phyloP scores from a whole-genome alignment of 2,797 vertebrate species.

The Falco berigora region DNA sequence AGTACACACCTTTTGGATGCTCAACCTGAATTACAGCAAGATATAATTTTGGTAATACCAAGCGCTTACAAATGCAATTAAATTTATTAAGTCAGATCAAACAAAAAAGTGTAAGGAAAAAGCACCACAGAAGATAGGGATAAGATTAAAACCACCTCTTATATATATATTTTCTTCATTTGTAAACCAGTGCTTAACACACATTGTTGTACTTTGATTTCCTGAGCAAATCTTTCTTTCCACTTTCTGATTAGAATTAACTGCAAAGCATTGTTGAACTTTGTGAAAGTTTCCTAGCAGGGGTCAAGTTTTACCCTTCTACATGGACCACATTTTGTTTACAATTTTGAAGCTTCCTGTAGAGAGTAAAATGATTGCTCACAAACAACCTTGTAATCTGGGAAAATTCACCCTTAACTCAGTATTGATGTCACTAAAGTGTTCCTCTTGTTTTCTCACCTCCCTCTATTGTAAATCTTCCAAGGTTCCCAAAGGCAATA shows the following conservation, averaged over 20 bases:
- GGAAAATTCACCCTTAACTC: background rate
- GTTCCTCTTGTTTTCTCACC: background rate
- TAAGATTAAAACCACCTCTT: background rate
- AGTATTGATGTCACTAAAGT: background rate
- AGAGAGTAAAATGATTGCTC: background rate
- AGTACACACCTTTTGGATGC: background rate
- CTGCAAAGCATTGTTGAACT: background rate
- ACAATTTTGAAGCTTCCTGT: background rate
- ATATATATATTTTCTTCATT: background rate
- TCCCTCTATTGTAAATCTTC: background rate
- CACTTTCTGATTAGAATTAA: background rate
- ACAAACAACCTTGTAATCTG: background rate
- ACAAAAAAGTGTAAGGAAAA: background rate
- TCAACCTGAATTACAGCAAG: background rate
- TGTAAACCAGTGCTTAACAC: background rate
- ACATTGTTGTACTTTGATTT: background rate
- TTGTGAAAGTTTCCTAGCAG: background rate
- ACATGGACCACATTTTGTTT: background rate
- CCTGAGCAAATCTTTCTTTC: background rate
- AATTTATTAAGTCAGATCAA: background rate
- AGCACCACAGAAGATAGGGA: background rate
- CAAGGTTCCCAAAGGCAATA: background rate
- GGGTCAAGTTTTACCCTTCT: background rate
- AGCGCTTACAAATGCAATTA: background rate
- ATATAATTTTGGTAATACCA: background rate